phyloP scores from a whole-genome alignment of 2,113 vertebrate species.

The Poeciliopsis turrubarensis region DNA sequence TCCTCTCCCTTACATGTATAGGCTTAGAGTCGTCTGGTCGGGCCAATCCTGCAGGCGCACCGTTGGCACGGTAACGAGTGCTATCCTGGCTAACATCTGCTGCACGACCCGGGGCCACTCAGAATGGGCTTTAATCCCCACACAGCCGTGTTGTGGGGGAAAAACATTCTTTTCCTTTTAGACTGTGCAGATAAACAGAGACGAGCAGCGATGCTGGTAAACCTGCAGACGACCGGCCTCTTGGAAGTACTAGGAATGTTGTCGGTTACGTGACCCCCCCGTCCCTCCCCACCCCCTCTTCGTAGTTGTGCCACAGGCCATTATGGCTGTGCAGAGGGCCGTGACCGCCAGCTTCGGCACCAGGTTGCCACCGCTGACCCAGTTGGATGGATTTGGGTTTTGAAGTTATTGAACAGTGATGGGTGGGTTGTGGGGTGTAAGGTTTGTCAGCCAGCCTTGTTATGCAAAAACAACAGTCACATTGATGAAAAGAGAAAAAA shows the following conservation, averaged over 20 bases:
- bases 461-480: slow-evolving; percentile 56
- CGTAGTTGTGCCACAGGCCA: slow-evolving; percentile 56
- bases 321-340: slow-evolving; percentile 75
- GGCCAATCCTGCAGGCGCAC: slow-evolving; percentile 62
- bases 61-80: slow-evolving; percentile 75
- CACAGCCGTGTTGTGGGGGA: slow-evolving; percentile 73
- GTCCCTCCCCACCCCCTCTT: slow-evolving; percentile 5
- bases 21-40: slow-evolving; percentile 65
- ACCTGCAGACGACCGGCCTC: slow-evolving; percentile 69
- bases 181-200: slow-evolving; percentile 70
- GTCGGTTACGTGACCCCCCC: slow-evolving; percentile 30
- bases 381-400: slow-evolving; percentile 78
- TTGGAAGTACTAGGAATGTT: slow-evolving; percentile 64
- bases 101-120: slow-evolving; percentile 73
- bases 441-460: slow-evolving; percentile 41
- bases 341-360: slow-evolving; percentile 71
- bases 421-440: slow-evolving; percentile 26
- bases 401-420: slow-evolving; percentile 74
- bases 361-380: slow-evolving; percentile 62
- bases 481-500: slow-evolving; percentile 34
- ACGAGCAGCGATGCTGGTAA: slow-evolving; percentile 56
- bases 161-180: slow-evolving; percentile 73
- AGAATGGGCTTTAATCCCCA: slow-evolving; percentile 76
- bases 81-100: slow-evolving; percentile 80
- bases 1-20: slow-evolving; percentile 53